A percentile compares a stretch with the other conserved stretches of the same genome.
Evolutionary conservation across 2,113 vertebrate genomes (phyloP).

Genomic region (Amphilophus citrinellus): DNA sequence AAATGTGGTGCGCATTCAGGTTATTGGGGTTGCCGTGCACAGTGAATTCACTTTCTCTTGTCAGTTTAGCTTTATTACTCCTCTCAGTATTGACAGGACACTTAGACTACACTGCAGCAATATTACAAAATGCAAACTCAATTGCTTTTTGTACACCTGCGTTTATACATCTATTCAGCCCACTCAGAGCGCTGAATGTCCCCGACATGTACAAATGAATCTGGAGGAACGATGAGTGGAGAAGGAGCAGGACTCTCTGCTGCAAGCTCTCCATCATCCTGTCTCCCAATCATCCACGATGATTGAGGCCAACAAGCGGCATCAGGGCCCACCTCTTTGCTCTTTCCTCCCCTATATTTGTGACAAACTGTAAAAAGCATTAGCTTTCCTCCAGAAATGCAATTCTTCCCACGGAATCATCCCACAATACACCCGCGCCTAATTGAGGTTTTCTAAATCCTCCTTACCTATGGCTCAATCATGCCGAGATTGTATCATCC

Average conservation of each 20-base stretch:
- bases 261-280: conserved; percentile 51
- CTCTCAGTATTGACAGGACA: conserved; percentile 29
- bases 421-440: conserved; percentile 19
- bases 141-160: conserved; percentile 11
- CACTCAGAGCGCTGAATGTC: neutral
- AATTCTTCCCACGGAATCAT: conserved; percentile 31
- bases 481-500: conserved; percentile 55
- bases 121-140: conserved; percentile 16
- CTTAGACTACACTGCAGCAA: neutral
- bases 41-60: neutral
- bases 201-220: conserved; percentile 54
- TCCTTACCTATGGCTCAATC: conserved; percentile 60
- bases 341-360: conserved; percentile 47
- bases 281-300: conserved; percentile 59
- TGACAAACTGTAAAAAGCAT: conserved; percentile 59
- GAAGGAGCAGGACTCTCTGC: conserved; percentile 11
- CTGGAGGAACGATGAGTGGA: neutral
- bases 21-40: conserved; percentile 20
- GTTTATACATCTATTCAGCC: conserved; percentile 11
- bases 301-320: conserved; percentile 75
- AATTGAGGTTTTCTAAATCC: conserved; percentile 66
- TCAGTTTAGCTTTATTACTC: conserved; percentile 35
- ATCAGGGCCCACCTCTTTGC: conserved; percentile 41
- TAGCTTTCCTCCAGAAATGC: conserved; percentile 38
- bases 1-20: conserved; percentile 17